Conservation (phyloP, 2,888 invertebrate species). For the Latrodectus hesperus region DNA sequence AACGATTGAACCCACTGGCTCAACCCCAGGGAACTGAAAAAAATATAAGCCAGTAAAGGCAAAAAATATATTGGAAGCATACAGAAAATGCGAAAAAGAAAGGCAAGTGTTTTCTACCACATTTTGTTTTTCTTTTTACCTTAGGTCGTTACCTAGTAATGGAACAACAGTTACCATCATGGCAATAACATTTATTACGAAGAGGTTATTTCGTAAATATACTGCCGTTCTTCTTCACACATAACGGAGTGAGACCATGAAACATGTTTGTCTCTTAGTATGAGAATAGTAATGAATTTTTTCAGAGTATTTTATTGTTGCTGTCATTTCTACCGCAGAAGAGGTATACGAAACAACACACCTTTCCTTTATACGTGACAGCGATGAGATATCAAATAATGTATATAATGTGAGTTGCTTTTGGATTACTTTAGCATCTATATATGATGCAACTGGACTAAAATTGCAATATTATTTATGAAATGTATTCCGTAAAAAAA, state of each 20-base stretch:
- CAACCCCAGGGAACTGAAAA: constrained; percentile 11
- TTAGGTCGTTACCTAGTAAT: constrained; percentile 7
- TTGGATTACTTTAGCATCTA: too few relatives aligned
- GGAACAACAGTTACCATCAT: constrained; percentile 20
- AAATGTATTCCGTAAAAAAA: too few relatives aligned
- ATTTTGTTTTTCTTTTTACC: background rate
- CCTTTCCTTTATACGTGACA: too few relatives aligned
- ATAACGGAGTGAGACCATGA: background rate
- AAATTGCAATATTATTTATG: too few relatives aligned
- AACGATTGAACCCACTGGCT: constrained; percentile 20
- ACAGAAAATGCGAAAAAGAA: background rate
- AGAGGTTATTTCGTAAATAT: background rate
- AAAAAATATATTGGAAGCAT: background rate
- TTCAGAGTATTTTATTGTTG: background rate
- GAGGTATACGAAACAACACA: too few relatives aligned
- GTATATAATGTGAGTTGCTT: too few relatives aligned
- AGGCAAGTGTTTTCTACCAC: background rate
- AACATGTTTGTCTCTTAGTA: constrained; percentile 7
- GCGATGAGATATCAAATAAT: too few relatives aligned
- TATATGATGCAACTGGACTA: too few relatives aligned
- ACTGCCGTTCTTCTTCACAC: background rate
- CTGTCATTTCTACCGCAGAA: too few relatives aligned
- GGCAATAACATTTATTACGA: constrained; percentile 16
- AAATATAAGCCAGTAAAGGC: too few relatives aligned
- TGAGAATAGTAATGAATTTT: background rate